phyloP scores from a whole-genome alignment of 1,140 invertebrate genomes.

The Chrysomallon squamiferum region DNA sequence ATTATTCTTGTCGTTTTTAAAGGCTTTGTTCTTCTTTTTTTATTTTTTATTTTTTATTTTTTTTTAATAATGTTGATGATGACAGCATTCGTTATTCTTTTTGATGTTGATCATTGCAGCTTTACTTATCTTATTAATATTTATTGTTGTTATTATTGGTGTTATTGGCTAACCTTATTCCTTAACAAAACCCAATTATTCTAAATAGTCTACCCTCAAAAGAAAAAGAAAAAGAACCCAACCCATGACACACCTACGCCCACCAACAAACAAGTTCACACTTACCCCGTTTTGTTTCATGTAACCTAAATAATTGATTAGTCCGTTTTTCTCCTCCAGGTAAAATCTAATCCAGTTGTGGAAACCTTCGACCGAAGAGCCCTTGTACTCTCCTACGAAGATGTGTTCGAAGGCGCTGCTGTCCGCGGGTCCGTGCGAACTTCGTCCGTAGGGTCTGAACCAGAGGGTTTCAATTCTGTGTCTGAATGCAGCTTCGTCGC shows the following conservation, averaged over 20 bases:
- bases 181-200: too few species aligned
- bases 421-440: slow-evolving; percentile 12
- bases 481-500: slow-evolving; percentile 19
- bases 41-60: too few species aligned
- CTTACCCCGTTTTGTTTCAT: slow-evolving; percentile 14
- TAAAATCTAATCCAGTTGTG: slow-evolving; percentile 37
- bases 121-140: too few species aligned
- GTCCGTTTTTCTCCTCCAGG: slow-evolving; percentile 15
- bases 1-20: too few species aligned
- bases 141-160: too few species aligned
- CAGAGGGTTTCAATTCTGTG: slow-evolving; percentile 31
- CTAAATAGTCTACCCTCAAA: too few species aligned
- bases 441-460: slow-evolving; percentile 37
- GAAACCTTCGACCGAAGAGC: slow-evolving; percentile 13
- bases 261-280: too few species aligned
- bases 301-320: slow-evolving; percentile 23
- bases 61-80: too few species aligned
- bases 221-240: not conserved
- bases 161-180: too few species aligned
- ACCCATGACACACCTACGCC: not conserved
- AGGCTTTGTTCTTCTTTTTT: too few species aligned
- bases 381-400: slow-evolving; percentile 57
- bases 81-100: too few species aligned
- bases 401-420: slow-evolving; percentile 62
- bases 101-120: too few species aligned